Percentiles rank a stretch among this genome's conserved stretches.
Evolutionary conservation across 2,888 invertebrate species (phyloP).

Genomic region (Orchesellides sinensis): DNA sequence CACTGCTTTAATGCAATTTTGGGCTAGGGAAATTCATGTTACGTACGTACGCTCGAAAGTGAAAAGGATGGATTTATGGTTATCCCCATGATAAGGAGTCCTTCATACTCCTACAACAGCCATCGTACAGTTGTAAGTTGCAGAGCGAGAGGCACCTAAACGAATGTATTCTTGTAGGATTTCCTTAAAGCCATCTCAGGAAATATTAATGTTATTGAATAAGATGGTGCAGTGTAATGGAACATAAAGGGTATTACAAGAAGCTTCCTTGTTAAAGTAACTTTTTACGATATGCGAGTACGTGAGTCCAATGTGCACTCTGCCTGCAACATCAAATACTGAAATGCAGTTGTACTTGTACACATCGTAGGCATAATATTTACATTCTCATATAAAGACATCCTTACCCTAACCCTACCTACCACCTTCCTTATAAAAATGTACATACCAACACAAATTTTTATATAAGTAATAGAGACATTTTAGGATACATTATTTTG

Average conservation of each 20-base stretch:
- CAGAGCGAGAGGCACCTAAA: not conserved
- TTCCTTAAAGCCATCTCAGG: slow-evolving; percentile 27
- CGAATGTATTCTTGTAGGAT: slow-evolving; percentile 17
- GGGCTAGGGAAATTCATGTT: not conserved
- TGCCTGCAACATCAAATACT: not conserved
- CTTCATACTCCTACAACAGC: not conserved
- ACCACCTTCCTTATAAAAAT: not conserved
- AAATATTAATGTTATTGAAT: slow-evolving; percentile 37
- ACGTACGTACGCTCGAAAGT: slow-evolving; percentile 6
- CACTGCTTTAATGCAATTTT: not conserved
- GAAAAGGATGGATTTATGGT: slow-evolving; percentile 22
- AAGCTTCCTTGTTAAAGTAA: not conserved
- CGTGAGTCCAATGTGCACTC: not conserved
- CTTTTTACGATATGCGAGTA: not conserved
- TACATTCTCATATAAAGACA: too few species aligned
- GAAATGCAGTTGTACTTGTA: not conserved
- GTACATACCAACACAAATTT: not conserved
- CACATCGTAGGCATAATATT: not conserved
- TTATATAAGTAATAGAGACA: slow-evolving; percentile 46
- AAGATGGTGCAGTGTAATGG: slow-evolving; percentile 13
- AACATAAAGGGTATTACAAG: slow-evolving; percentile 28
- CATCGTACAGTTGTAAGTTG: not conserved
- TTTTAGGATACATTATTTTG: slow-evolving; percentile 49
- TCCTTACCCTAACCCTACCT: too few species aligned
- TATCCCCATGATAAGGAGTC: not conserved